Base-by-base conservation (phyloP, 92 coral and sea anemone species). In the Desmophyllum pertusum region DNA sequence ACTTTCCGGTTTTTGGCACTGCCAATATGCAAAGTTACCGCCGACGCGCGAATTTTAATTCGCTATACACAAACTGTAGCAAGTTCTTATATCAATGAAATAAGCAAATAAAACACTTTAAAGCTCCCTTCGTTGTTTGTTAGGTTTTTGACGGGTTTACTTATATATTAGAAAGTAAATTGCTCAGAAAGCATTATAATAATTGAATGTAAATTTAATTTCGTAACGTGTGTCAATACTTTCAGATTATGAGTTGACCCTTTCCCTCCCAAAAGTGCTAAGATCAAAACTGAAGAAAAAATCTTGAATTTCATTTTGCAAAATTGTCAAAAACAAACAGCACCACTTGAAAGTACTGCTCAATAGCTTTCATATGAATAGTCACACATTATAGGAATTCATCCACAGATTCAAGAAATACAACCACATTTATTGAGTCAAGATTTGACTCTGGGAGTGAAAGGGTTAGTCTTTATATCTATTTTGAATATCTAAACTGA, bases 191-290 rank as follows among this genome's bases (percentile, higher is more conserved):
- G 25, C 33, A 67, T 33, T 1, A 67, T 18, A 33, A 23, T 67
- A 67, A 67, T 67, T 21, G 14, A 38, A 38, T 37, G 42, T 67
- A 67, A 67, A 67, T 36, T 67, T 67, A 67, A 33, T 59, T 59
- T 33, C 41, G 45, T 67, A 5, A 67, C 42, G 72, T 37, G 33
- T 10, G 72, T 67, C 40, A 38, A 21, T 17, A 17, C 42, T 35
- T 17, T 67, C 11, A 67, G 27, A 42, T 67, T 37, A 13, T 37
- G 19, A n/a, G n/a, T n/a, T n/a, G n/a, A n/a, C n/a, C n/a, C n/a
- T n/a, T n/a, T n/a, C n/a, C n/a, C n/a, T n/a, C n/a, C n/a, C n/a
- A n/a, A n/a, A n/a, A n/a, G n/a, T n/a, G n/a, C n/a, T n/a, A n/a
- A n/a, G n/a, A n/a, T n/a, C n/a, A n/a, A n/a, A n/a, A n/a, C n/a